Evolutionary conservation across 2,888 invertebrate genomes (phyloP).

Genomic region (Gymnosoma rotundatum): DNA sequence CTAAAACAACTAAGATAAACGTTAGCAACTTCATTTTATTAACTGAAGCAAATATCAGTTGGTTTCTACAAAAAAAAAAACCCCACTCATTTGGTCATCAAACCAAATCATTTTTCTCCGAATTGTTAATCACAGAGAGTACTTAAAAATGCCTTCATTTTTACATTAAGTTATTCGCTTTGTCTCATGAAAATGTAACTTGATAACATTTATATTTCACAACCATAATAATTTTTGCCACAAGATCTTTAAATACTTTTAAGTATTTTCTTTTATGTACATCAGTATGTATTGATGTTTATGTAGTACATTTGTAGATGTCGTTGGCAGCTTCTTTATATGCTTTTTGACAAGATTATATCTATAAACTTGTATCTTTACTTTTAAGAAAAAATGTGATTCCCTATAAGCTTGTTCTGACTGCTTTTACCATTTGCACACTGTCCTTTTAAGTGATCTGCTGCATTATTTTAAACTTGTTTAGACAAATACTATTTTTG

Average conservation of each 20-base stretch:
- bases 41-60: neutral
- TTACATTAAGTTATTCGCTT: neutral
- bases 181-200: conserved; percentile 59
- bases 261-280: neutral
- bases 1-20: too few relatives aligned
- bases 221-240: conserved; percentile 53
- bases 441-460: conserved; percentile 7
- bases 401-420: neutral
- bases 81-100: neutral
- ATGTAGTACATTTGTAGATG: neutral
- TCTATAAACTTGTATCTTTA: conserved; percentile 18
- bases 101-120: neutral
- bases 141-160: neutral
- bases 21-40: too few relatives aligned
- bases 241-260: conserved; percentile 28
- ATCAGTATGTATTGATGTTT: neutral
- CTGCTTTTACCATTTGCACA: neutral
- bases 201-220: conserved; percentile 55
- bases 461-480: conserved; percentile 36
- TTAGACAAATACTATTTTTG: conserved; percentile 26
- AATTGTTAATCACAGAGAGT: neutral
- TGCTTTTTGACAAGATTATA: conserved; percentile 11
- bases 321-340: too few relatives aligned
- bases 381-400: conserved; percentile 5
- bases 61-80: too few relatives aligned